A percentile compares a stretch with the other conserved stretches of the same genome.
Conservation (phyloP, 2,888 invertebrate genomes). For the Sphaerophoria taeniata region DNA sequence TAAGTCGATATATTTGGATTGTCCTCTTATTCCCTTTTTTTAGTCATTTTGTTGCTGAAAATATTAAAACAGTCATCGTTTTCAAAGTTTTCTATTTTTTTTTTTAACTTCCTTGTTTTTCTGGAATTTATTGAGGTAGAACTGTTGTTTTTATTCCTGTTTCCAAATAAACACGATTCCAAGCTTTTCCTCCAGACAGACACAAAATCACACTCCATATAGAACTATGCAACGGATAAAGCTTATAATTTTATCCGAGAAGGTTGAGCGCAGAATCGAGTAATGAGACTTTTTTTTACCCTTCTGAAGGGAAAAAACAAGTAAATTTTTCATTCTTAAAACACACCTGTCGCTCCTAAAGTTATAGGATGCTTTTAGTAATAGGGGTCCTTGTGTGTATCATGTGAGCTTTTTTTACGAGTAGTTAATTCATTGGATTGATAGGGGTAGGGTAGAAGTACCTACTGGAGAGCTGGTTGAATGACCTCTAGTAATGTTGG, state of each 20-base stretch:
- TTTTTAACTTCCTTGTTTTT: conserved; percentile 14
- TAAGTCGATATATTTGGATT: conserved; percentile 36
- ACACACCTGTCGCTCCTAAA: conserved; percentile 52
- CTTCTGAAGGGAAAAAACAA: neutral
- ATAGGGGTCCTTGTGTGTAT: neutral
- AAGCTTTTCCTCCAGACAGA: neutral
- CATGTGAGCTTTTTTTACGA: neutral
- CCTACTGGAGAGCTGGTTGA: conserved; percentile 7
- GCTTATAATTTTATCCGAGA: conserved; percentile 50
- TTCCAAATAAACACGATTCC: neutral
- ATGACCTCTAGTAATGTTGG: conserved; percentile 21
- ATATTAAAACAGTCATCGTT: conserved; percentile 36
- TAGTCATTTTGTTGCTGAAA: conserved; percentile 15
- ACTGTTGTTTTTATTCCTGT: neutral
- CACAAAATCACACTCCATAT: neutral
- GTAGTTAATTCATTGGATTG: conserved; percentile 22
- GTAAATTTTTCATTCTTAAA: conserved; percentile 25
- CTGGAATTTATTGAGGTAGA: conserved; percentile 2
- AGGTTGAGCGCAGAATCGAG: conserved; percentile 37
- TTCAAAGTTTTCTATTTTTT: conserved; percentile 10
- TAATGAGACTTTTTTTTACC: neutral
- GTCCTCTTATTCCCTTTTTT: too few species aligned
- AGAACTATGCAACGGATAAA: conserved; percentile 47
- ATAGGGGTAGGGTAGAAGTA: neutral
- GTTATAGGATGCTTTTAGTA: conserved; percentile 10